Evolutionary conservation across 2,113 vertebrate genomes (phyloP), one percentile per base, ranked within the genome.

Genomic region (Phylloscopus trochiloides): DNA sequence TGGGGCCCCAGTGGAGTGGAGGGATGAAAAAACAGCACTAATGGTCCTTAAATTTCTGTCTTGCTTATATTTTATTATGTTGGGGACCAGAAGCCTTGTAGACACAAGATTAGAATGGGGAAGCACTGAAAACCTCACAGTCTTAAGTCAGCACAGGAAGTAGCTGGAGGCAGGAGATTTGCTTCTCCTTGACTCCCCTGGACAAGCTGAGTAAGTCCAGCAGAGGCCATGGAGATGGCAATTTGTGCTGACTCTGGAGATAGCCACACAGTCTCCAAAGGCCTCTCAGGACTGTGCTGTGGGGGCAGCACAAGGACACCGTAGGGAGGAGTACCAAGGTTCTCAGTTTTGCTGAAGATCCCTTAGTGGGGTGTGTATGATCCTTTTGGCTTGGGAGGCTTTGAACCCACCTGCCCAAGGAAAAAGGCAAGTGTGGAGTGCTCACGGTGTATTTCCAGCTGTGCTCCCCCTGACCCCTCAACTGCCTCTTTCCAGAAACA

Each of bases 401-500:
- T 73, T 70, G 59, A 43, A 26, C 25, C 7, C 58, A 36, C 17
- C 14, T 76, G 8, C 42, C 13, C 15, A 21, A 15, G 29, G 16
- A 34, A 45, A 57, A 86, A 75, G 17, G 31, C 48, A n/a, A 8
- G 6, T 7, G 17, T 50, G 38, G 42, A 68, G 38, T 19, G 45
- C 15, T 68, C 2, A 0, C 7, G 18, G 13, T 59, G 21, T 24
- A 29, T 34, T 78, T 65, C n/a, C 18, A 8, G 36, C 62, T 80
- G 38, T 11, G 4, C 25, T 26, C 29, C 58, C 31, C 79, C 36
- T 93, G 32, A 95, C 21, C 43, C 45, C 21, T 63, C 2, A 0
- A 63, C 86, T 67, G 75, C 90, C 48, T 90, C 50, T 40, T 96
- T 96, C 40, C 98, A 99, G 99, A 99, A 98, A 78, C 98, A 99